These are phyloP conservation scores for Acromyrmex echinatior DNA, from an alignment of 1,140 invertebrate genomes.

Conservation along the genomic window DNA sequence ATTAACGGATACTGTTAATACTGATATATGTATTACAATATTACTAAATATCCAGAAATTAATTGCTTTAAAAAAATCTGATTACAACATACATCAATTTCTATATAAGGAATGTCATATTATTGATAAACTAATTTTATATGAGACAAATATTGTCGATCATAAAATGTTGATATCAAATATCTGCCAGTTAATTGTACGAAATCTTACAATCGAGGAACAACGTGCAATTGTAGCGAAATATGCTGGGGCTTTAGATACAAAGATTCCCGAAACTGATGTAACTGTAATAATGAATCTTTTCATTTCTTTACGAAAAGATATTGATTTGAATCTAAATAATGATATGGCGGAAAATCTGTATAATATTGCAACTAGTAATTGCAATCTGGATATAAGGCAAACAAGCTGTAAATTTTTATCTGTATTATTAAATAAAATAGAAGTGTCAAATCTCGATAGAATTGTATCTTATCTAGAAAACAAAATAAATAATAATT, in stretches of 20 bases:
- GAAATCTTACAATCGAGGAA: constrained; percentile 69
- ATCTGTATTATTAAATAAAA: constrained; percentile 79
- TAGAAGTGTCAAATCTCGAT: constrained; percentile 63
- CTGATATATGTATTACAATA: constrained; percentile 70
- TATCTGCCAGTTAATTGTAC: constrained; percentile 75
- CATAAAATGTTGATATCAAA: constrained; percentile 73
- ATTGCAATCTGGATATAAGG: constrained; percentile 42
- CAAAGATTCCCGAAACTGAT: constrained; percentile 69
- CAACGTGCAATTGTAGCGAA: constrained; percentile 63
- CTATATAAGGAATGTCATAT: constrained; percentile 76
- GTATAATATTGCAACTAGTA: constrained; percentile 68
- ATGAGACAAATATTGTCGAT: constrained; percentile 48
- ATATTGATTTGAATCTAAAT: constrained; percentile 65
- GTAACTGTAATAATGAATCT: constrained; percentile 74
- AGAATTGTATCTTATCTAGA: constrained; percentile 66
- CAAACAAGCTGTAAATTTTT: constrained; percentile 72
- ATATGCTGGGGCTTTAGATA: constrained; percentile 62
- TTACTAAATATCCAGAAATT: constrained; percentile 79
- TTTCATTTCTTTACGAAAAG: constrained; percentile 73
- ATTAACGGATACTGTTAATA: constrained; percentile 54
- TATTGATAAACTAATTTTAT: constrained; percentile 76
- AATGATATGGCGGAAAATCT: constrained; percentile 69
- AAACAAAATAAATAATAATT: constrained; percentile 69
- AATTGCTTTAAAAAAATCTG: constrained; percentile 60
- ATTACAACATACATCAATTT: constrained; percentile 78